These are phyloP conservation scores for Drosophila nigricruria DNA, from an alignment of 2,888 invertebrate genomes.

Conservation along the genomic window DNA sequence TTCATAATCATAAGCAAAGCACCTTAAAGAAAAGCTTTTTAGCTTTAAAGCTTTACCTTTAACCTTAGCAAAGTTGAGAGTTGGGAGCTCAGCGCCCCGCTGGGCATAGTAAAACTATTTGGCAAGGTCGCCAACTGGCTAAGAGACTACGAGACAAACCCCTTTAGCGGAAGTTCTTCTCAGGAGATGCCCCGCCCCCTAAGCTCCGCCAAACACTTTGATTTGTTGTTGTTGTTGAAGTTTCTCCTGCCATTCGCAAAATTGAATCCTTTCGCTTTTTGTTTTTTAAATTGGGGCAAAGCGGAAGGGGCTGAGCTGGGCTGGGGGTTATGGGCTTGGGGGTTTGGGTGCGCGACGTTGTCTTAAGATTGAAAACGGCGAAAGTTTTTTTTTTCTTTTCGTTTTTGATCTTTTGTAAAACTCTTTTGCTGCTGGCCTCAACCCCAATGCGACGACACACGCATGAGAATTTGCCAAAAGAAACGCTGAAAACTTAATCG, in stretches of 20 bases:
- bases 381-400: slow-evolving; percentile 64
- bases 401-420: slow-evolving; percentile 59
- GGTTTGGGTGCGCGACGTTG: slow-evolving; percentile 30
- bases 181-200: background rate
- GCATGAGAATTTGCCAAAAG: slow-evolving; percentile 27
- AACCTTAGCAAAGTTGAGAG: background rate
- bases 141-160: background rate
- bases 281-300: background rate
- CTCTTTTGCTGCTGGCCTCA: slow-evolving; percentile 45
- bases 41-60: background rate
- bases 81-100: background rate
- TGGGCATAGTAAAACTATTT: slow-evolving; percentile 39
- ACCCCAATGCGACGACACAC: slow-evolving; percentile 9
- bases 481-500: slow-evolving; percentile 77
- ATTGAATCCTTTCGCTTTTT: slow-evolving; percentile 76
- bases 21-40: background rate
- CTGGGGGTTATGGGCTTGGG: background rate
- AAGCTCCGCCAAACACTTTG: slow-evolving; percentile 46
- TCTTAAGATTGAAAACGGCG: slow-evolving; percentile 57
- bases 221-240: slow-evolving; percentile 59
- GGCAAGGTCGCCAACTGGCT: slow-evolving; percentile 33
- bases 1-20: background rate
- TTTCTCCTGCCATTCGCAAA: slow-evolving; percentile 45
- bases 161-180: background rate
- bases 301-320: background rate